A percentile compares a stretch with the other conserved stretches of the same genome.
Conservation (phyloP, 2,888 invertebrate species). For the Lasioglossum pauxillum region DNA sequence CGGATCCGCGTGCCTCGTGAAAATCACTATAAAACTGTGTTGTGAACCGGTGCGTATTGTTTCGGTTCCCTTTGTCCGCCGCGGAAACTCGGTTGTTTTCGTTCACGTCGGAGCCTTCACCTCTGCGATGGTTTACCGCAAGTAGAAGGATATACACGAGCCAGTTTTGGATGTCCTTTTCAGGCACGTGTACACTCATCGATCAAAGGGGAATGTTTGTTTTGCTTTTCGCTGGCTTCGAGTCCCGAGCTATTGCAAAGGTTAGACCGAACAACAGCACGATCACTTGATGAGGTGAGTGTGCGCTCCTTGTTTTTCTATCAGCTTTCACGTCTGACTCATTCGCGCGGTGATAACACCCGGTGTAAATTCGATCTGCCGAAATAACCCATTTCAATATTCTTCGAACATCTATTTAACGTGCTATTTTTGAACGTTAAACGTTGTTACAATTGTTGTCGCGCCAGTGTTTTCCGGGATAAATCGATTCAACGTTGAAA, state of each 20-base stretch:
- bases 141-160: conserved; percentile 19
- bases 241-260: conserved; percentile 51
- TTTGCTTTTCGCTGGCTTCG: conserved; percentile 54
- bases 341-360: conserved; percentile 11
- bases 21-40: conserved; percentile 45
- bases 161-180: conserved; percentile 47
- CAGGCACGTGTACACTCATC: conserved; percentile 56
- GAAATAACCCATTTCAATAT: background rate
- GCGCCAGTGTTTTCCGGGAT: background rate
- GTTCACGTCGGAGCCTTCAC: background rate
- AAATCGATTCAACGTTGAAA: background rate
- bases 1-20: conserved; percentile 22
- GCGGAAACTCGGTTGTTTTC: conserved; percentile 6
- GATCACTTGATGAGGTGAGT: conserved; percentile 59
- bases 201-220: conserved; percentile 65
- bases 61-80: conserved; percentile 24
- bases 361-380: background rate
- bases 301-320: background rate
- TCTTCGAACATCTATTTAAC: background rate
- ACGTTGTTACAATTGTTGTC: background rate
- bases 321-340: conserved; percentile 32
- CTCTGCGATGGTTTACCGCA: conserved; percentile 13
- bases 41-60: conserved; percentile 45
- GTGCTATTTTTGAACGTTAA: background rate
- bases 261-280: conserved; percentile 58